These are phyloP conservation scores for Leucoraja erinaceus DNA, from an alignment of 2,113 vertebrate genomes.

Conservation along the genomic window DNA sequence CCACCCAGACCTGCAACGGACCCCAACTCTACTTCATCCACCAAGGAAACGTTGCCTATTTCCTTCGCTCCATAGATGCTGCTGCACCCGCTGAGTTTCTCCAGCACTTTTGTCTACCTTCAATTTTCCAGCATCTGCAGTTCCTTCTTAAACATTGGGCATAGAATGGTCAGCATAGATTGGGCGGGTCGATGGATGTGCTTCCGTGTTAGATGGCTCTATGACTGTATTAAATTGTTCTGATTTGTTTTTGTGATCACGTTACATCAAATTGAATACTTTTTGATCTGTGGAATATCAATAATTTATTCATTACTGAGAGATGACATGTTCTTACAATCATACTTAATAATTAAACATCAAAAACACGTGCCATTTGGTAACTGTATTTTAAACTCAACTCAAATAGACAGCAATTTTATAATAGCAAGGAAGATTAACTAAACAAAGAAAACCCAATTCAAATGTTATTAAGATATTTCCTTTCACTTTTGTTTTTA, in stretches of 20 bases:
- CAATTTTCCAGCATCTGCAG: too few species aligned
- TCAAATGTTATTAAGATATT: background rate
- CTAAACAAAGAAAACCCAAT: background rate
- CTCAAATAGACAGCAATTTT: background rate
- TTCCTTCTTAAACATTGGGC: too few species aligned
- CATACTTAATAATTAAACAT: background rate
- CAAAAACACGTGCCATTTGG: background rate
- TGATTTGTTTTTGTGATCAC: background rate
- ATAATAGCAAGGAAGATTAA: background rate
- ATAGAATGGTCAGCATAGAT: too few species aligned
- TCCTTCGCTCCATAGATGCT: too few species aligned
- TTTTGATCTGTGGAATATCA: background rate
- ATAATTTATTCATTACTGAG: background rate
- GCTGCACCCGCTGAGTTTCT: too few species aligned
- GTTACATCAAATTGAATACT: background rate
- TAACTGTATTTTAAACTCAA: constrained; percentile 2
- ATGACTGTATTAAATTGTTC: background rate
- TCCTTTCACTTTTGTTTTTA: background rate
- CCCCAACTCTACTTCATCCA: too few species aligned
- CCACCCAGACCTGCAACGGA: too few species aligned
- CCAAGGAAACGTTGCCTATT: too few species aligned
- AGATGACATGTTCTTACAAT: background rate
- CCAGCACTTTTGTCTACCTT: too few species aligned
- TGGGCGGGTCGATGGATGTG: too few species aligned
- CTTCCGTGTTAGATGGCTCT: too few species aligned